These are phyloP conservation scores for Eulemur albifrons DNA, from an alignment of 2,797 vertebrate species.

Conservation along the genomic window DNA sequence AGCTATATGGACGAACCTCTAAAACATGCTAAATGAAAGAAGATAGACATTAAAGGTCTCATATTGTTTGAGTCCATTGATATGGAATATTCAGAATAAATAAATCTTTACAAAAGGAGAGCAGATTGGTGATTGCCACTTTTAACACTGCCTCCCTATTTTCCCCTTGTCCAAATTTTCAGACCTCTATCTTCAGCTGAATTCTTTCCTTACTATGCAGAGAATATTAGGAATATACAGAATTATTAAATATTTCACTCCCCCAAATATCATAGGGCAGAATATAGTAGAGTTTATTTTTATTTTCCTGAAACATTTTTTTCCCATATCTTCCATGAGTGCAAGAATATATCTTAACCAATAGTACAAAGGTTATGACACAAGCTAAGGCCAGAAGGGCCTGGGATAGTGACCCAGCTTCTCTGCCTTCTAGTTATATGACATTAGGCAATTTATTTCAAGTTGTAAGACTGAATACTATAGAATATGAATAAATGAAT, in stretches of 20 bases:
- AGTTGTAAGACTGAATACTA: background rate
- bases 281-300: background rate
- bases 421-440: background rate
- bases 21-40: background rate
- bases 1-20: background rate
- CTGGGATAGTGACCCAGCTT: background rate
- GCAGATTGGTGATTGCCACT: background rate
- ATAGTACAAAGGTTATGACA: background rate
- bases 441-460: background rate
- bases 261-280: background rate
- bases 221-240: background rate
- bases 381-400: background rate
- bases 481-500: background rate
- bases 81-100: background rate
- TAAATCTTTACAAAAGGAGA: background rate
- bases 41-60: background rate
- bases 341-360: background rate
- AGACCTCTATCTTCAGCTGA: background rate
- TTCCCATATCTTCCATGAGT: background rate
- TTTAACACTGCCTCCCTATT: background rate
- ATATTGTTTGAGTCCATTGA: background rate
- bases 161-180: background rate
- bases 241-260: background rate
- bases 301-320: background rate
- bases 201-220: background rate